These are phyloP conservation scores for Mayetiola destructor DNA, from an alignment of 2,888 invertebrate species.

Conservation along the genomic window DNA sequence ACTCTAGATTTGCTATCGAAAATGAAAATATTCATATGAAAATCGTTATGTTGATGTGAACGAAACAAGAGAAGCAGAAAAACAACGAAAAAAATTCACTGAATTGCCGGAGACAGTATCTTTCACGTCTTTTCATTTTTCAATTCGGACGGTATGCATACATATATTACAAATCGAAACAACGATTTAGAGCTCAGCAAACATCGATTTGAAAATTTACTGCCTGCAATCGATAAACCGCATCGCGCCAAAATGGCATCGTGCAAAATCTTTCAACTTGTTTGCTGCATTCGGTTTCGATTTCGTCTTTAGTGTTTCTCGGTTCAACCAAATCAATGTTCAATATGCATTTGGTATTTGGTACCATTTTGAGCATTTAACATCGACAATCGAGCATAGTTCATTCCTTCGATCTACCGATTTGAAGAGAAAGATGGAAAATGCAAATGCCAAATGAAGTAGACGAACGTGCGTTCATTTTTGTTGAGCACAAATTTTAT, in stretches of 20 bases:
- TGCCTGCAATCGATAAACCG: conserved; percentile 10
- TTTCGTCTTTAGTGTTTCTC: not conserved
- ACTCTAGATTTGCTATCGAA: no score
- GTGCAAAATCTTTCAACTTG: conserved; percentile 6
- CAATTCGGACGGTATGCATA: not conserved
- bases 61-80: not conserved
- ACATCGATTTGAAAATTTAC: conserved; percentile 11
- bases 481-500: conserved; percentile 5
- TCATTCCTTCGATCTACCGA: no score
- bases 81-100: not conserved
- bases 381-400: no score
- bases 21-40: conserved; percentile 5
- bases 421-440: not conserved
- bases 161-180: conserved; percentile 1
- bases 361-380: conserved; percentile 3
- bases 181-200: conserved; percentile 1
- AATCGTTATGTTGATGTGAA: no score
- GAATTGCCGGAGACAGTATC: not conserved
- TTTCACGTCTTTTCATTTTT: not conserved
- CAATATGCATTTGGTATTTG: no score
- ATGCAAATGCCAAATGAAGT: conserved; percentile 12
- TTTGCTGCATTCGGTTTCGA: conserved; percentile 1
- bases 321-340: no score
- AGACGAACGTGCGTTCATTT: conserved; percentile 12
- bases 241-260: conserved; percentile 12